phyloP scores from a whole-genome alignment of 2,113 vertebrate genomes.

The Mionectes macconnelli region DNA sequence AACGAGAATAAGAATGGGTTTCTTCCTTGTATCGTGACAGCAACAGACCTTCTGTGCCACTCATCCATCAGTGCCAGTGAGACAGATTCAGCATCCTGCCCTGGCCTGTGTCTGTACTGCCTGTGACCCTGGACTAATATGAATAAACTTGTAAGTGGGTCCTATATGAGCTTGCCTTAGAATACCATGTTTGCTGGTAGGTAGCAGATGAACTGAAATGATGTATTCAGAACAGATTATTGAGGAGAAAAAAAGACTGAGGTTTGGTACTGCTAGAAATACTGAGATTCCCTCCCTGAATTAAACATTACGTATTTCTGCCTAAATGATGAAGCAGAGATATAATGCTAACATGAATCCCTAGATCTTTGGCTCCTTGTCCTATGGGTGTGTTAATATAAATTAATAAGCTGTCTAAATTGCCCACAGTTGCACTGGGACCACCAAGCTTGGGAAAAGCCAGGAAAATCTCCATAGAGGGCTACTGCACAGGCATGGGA shows the following conservation, averaged over 20 bases:
- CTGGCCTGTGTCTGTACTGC: slow-evolving; percentile 2
- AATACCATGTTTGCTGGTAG: neutral
- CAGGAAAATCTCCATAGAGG: neutral
- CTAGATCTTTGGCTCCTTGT: neutral
- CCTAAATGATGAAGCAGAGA: neutral
- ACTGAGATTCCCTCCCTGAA: neutral
- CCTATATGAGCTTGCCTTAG: slow-evolving; percentile 19
- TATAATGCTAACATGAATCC: neutral
- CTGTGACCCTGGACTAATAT: slow-evolving; percentile 51
- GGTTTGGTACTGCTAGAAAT: neutral
- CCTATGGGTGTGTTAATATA: neutral
- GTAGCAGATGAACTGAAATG: neutral
- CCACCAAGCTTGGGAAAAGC: neutral
- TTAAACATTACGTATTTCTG: neutral
- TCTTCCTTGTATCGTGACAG: slow-evolving; percentile 62
- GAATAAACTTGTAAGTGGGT: slow-evolving; percentile 37
- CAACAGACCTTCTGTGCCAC: slow-evolving; percentile 58
- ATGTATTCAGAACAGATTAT: neutral
- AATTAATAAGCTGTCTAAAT: neutral
- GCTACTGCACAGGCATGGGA: neutral
- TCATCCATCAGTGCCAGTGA: slow-evolving; percentile 53
- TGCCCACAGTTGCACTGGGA: neutral
- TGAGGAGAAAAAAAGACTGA: neutral
- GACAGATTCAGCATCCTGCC: slow-evolving; percentile 36
- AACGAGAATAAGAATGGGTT: slow-evolving; percentile 55